phyloP scores from a whole-genome alignment of 2,888 invertebrate species.

The Drosophila subquinaria region DNA sequence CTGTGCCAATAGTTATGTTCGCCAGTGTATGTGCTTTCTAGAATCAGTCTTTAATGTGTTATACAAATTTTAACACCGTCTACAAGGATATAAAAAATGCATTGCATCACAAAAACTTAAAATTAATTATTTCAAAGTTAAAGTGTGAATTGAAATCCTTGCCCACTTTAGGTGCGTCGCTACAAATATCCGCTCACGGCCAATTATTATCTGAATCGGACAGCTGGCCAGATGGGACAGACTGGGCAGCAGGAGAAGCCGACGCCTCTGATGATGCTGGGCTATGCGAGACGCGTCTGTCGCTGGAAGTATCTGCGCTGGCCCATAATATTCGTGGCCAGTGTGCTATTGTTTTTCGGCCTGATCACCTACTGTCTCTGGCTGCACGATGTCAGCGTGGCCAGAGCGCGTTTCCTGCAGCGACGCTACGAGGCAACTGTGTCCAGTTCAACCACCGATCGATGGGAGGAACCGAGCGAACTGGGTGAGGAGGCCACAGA shows the following conservation, averaged over 20 bases:
- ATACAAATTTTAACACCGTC: too few species aligned
- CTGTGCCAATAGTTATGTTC: too few species aligned
- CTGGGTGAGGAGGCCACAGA: conserved; percentile 37
- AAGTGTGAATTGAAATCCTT: background rate
- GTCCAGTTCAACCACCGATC: conserved; percentile 34
- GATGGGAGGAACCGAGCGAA: conserved; percentile 30
- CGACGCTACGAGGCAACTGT: conserved; percentile 61
- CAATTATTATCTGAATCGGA: conserved; percentile 77
- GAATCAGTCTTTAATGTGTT: too few species aligned
- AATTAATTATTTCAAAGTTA: too few species aligned
- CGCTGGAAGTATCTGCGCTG: conserved; percentile 82
- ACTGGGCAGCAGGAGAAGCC: conserved; percentile 61
- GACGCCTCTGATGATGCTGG: conserved; percentile 64
- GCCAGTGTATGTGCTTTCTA: too few species aligned
- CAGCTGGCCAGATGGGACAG: background rate
- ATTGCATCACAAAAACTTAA: too few species aligned
- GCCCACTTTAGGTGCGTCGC: conserved; percentile 71
- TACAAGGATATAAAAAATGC: too few species aligned
- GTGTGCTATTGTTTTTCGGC: conserved; percentile 81
- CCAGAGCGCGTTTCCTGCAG: conserved; percentile 77
- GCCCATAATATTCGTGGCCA: conserved; percentile 80
- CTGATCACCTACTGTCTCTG: conserved; percentile 83
- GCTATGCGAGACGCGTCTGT: conserved; percentile 71
- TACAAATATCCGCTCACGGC: conserved; percentile 81
- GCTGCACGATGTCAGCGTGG: conserved; percentile 82